Conservation (phyloP, 2,888 invertebrate genomes). For the Drosophila incognita region DNA sequence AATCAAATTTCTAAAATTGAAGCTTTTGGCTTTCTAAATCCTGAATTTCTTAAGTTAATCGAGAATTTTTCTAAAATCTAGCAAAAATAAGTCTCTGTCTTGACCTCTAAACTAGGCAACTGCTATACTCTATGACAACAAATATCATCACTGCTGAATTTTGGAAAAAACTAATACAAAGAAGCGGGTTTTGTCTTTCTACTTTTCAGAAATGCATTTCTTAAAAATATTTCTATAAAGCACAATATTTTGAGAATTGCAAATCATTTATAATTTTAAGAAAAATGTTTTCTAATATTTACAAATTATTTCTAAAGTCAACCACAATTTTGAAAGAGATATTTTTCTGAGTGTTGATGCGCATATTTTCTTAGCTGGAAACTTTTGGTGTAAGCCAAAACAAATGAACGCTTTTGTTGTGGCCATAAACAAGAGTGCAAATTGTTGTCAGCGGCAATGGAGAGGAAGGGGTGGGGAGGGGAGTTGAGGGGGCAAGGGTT, state of each 20-base stretch:
- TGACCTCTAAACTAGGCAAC: background rate
- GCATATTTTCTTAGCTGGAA: background rate
- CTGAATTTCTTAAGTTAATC: background rate
- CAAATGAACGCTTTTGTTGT: conserved; percentile 72
- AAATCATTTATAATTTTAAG: background rate
- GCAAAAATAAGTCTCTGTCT: rapidly evolving
- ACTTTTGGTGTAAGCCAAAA: conserved; percentile 38
- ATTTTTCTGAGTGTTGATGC: background rate
- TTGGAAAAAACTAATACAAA: too few relatives aligned
- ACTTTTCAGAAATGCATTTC: too few relatives aligned
- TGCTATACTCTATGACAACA: too few relatives aligned
- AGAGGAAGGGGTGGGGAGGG: too few relatives aligned
- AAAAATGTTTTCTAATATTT: background rate
- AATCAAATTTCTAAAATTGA: background rate
- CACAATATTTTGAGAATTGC: too few relatives aligned
- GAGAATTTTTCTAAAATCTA: background rate
- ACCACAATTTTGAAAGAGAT: background rate
- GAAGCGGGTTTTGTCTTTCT: too few relatives aligned
- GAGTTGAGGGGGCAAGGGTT: background rate
- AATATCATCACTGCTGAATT: too few relatives aligned
- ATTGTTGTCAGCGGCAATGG: conserved; percentile 56
- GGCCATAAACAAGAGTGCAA: conserved; percentile 75
- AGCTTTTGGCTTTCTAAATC: background rate
- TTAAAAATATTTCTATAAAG: too few relatives aligned
- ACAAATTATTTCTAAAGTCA: background rate